Evolutionary conservation across 37 sponge, comb jelly and placozoan genomes (phyloP).

Genomic region (Crambe crambe): DNA sequence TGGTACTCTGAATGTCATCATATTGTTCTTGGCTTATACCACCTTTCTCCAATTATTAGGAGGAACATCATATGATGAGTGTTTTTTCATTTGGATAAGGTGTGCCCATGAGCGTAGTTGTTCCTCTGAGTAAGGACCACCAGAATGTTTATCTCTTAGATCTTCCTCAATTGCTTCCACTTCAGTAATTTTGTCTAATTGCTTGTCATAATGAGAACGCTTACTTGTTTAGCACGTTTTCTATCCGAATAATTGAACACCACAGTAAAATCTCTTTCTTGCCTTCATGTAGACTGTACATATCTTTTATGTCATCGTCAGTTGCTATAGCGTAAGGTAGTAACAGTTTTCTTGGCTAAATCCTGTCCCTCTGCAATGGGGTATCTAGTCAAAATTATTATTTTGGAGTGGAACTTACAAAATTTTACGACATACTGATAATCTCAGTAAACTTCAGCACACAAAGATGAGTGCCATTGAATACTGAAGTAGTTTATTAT

Average conservation of each 20-base stretch:
- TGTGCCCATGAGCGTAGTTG: constrained; percentile 26
- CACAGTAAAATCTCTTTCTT: not conserved
- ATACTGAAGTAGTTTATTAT: too few relatives aligned
- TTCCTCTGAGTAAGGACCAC: constrained; percentile 7
- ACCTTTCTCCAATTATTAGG: constrained; percentile 13
- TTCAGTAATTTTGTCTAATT: not conserved
- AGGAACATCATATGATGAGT: constrained; percentile 11
- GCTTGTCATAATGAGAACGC: not conserved
- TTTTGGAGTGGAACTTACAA: too few relatives aligned
- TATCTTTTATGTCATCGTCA: constrained; percentile 11
- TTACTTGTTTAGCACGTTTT: not conserved
- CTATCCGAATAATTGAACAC: not conserved
- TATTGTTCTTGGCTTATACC: not conserved
- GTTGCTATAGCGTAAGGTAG: too few relatives aligned
- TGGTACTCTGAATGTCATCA: not conserved
- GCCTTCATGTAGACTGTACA: not conserved
- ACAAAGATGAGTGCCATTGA: too few relatives aligned
- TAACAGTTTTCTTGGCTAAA: too few relatives aligned
- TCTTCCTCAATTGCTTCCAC: constrained; percentile 9
- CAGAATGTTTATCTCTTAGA: not conserved
- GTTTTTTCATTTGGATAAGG: constrained; percentile 16
- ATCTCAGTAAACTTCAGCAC: too few relatives aligned
- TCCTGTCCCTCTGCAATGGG: too few relatives aligned
- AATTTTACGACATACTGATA: too few relatives aligned
- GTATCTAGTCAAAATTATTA: too few relatives aligned